Percentiles rank a stretch among this genome's conserved stretches.
Evolutionary conservation across 2,888 invertebrate species (phyloP).

Genomic region (Beris chalybata): DNA sequence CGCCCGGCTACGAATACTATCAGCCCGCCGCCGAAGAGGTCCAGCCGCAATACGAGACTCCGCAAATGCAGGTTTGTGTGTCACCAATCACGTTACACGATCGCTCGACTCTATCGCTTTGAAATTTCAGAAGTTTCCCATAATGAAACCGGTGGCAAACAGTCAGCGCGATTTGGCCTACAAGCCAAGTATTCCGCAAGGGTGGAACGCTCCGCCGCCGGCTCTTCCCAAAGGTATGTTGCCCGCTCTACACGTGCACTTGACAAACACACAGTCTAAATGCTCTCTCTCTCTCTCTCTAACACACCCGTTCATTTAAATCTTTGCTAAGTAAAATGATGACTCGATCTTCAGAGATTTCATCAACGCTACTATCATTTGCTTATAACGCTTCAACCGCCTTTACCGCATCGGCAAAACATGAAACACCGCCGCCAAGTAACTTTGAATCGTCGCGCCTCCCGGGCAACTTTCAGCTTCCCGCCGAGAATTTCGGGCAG

Average conservation of each 20-base stretch:
- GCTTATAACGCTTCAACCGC: conserved; percentile 10
- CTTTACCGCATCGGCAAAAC: conserved; percentile 1
- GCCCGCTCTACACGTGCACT: conserved; percentile 16
- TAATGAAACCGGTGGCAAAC: conserved; percentile 35
- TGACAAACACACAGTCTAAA: too few species aligned
- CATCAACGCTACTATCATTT: conserved; percentile 21
- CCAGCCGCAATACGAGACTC: neutral
- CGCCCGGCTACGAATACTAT: conserved; percentile 10
- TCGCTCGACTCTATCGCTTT: too few species aligned
- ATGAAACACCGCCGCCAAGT: conserved; percentile 13
- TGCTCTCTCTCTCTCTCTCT: too few species aligned
- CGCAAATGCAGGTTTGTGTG: conserved; percentile 30
- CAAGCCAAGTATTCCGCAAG: conserved; percentile 54
- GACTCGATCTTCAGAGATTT: conserved; percentile 14
- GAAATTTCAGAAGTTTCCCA: conserved; percentile 30
- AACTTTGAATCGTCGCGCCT: neutral
- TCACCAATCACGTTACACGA: too few species aligned
- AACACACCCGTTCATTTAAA: neutral
- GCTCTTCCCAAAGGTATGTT: conserved; percentile 52
- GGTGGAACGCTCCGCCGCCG: conserved; percentile 54
- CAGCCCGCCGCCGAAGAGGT: neutral
- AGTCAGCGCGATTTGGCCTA: conserved; percentile 53
- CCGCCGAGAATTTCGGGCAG: conserved; percentile 35
- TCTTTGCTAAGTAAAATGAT: conserved; percentile 7
- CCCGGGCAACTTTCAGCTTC: conserved; percentile 19